phyloP scores from a whole-genome alignment of 1,140 invertebrate species.

The Probaryconus sp. region DNA sequence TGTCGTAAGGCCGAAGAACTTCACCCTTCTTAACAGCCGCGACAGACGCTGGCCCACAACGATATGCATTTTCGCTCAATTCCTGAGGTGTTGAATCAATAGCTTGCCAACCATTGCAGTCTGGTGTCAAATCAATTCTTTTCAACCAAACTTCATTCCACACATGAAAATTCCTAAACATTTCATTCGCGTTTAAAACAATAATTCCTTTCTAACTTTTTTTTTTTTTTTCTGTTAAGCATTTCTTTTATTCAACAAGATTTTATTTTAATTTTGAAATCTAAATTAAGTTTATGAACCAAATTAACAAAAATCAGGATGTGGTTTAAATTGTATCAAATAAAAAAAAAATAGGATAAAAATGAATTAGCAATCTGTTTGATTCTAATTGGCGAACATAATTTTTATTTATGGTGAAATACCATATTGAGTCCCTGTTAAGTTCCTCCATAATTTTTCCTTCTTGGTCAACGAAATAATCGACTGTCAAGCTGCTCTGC shows the following conservation, averaged over 20 bases:
- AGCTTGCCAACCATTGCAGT: slow-evolving; percentile 91
- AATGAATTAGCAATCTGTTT: not conserved
- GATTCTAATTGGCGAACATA: too few species aligned
- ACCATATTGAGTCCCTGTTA: slow-evolving; percentile 92
- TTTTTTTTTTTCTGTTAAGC: too few species aligned
- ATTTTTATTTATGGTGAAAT: slow-evolving; percentile 43
- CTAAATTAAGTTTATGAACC: too few species aligned
- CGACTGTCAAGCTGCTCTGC: slow-evolving; percentile 92
- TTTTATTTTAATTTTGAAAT: too few species aligned
- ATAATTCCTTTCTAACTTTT: too few species aligned
- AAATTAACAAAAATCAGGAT: too few species aligned
- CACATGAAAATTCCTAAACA: slow-evolving; percentile 91
- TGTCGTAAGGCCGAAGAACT: slow-evolving; percentile 88
- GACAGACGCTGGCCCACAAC: slow-evolving; percentile 90
- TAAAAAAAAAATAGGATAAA: not conserved
- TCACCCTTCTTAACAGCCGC: slow-evolving; percentile 89
- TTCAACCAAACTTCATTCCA: slow-evolving; percentile 98
- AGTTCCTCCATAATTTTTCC: slow-evolving; percentile 88
- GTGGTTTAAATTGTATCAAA: not conserved
- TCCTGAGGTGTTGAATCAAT: slow-evolving; percentile 96
- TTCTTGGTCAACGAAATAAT: slow-evolving; percentile 90
- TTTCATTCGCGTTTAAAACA: not conserved
- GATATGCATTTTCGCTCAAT: slow-evolving; percentile 86
- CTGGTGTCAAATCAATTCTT: slow-evolving; percentile 86
- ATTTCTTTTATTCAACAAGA: too few species aligned